Evolutionary conservation across 2,888 invertebrate genomes (phyloP), one percentile per base, ranked within the genome.

Genomic region (Mesorhabditis sp.): DNA sequence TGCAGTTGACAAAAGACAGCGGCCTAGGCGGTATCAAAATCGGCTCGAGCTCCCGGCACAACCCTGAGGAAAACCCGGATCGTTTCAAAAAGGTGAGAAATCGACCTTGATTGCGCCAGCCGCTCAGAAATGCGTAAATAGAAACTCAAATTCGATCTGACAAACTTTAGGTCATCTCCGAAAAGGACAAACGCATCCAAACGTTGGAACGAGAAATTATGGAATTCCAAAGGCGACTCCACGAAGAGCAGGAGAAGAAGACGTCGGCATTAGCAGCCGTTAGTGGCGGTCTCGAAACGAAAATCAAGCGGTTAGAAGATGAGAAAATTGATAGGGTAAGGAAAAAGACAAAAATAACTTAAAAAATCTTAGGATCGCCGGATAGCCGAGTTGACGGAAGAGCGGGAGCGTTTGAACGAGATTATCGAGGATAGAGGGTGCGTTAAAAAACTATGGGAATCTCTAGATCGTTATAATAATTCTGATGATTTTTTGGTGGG

Each of bases 1-100:
- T 83, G 76, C 77, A 77, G 50, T 63, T 78, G 50, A 76, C 77
- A 58, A 76, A 76, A 66, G 72, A 50, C 7, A 50, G n/a, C 58
- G 58, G 58, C 7, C 10, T 50, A 10, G 58, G 58, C 2, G 58
- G 58, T 13, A 50, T 50, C 58, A 50, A 50, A 50, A 10, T 50
- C 58, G 58, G 58, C 2, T 50, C 58, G n/a, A 28, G 28, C 28
- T 50, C 58, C 10, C 7, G 58, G n/a, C 7, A 13, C n/a, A n/a
- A n/a, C 7, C 58, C 58, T 13, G 58, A 50, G 7, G 58, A 50
- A n/a, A 50, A 62, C 5, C 28, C 4, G 62, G 4, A 5, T 62
- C n/a, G n/a, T 62, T 6, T 15, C 4, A 45, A 62, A 67, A 10
- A 4, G 62, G 45, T 62, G 42, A 66, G 66, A 4, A 15, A 45